Evolutionary conservation across 2,888 invertebrate genomes (phyloP).

Genomic region (Patella caerulea): DNA sequence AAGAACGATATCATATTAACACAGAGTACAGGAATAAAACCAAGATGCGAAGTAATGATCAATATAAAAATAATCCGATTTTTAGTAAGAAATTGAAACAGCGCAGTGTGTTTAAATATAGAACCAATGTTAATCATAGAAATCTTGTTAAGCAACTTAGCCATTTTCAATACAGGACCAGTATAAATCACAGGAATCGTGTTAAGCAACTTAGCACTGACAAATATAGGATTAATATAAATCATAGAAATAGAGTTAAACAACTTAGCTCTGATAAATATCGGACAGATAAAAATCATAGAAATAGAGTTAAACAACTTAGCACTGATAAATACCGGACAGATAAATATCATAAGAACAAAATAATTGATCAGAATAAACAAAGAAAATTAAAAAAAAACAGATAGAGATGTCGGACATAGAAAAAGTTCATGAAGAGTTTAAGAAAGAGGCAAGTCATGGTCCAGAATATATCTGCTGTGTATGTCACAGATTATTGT

Average conservation of each 20-base stretch:
- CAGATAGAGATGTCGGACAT: neutral
- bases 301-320: neutral
- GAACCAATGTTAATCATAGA: neutral
- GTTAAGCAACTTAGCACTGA: neutral
- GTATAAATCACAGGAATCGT: neutral
- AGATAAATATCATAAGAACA: neutral
- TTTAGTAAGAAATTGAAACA: neutral
- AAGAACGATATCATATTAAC: neutral
- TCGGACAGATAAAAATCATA: neutral
- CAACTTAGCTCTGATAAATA: neutral
- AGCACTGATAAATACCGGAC: neutral
- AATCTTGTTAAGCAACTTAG: neutral
- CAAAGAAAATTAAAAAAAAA: neutral
- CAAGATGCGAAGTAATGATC: neutral
- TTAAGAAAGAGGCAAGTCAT: neutral
- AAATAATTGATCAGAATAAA: neutral
- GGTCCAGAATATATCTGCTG: neutral
- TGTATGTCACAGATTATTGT: neutral
- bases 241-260: neutral
- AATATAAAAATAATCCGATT: neutral
- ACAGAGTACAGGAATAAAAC: neutral
- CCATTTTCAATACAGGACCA: neutral
- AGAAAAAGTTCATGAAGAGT: neutral
- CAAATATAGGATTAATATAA: neutral
- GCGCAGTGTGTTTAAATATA: neutral